phyloP scores from a whole-genome alignment of 2,888 invertebrate species.

The Pollenia griseotomentosa region DNA sequence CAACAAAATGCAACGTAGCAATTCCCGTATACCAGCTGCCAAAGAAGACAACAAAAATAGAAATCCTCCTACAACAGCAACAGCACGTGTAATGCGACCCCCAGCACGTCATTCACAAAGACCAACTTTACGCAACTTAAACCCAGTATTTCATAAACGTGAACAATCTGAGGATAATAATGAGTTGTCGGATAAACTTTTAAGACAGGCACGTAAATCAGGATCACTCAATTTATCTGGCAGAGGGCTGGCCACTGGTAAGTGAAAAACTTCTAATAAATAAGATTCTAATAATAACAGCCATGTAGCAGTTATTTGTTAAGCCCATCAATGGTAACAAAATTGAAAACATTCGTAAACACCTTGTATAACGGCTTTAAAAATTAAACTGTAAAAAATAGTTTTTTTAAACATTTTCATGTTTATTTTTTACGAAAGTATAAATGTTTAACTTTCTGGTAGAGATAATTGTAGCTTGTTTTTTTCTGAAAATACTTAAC shows the following conservation, averaged over 20 bases:
- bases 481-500: constrained; percentile 30
- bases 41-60: constrained; percentile 43
- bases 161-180: constrained; percentile 89
- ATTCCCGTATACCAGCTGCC: constrained; percentile 23
- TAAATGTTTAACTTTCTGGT: not conserved
- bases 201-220: constrained; percentile 92
- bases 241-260: constrained; percentile 90
- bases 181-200: constrained; percentile 88
- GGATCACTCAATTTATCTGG: constrained; percentile 92
- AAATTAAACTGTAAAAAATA: not conserved
- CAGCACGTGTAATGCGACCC: constrained; percentile 41
- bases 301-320: not conserved
- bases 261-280: constrained; percentile 59
- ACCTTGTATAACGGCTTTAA: not conserved
- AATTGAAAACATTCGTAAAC: not conserved
- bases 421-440: not conserved
- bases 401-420: not conserved
- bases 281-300: not conserved
- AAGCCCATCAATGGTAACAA: constrained; percentile 1
- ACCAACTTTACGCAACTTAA: constrained; percentile 79
- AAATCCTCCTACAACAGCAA: constrained; percentile 11
- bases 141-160: constrained; percentile 89
- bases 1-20: constrained; percentile 54
- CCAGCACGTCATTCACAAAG: constrained; percentile 75
- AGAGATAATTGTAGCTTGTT: constrained; percentile 19